Evolutionary conservation across 2,888 invertebrate species (phyloP).

Genomic region (Aleiodes alternator): DNA sequence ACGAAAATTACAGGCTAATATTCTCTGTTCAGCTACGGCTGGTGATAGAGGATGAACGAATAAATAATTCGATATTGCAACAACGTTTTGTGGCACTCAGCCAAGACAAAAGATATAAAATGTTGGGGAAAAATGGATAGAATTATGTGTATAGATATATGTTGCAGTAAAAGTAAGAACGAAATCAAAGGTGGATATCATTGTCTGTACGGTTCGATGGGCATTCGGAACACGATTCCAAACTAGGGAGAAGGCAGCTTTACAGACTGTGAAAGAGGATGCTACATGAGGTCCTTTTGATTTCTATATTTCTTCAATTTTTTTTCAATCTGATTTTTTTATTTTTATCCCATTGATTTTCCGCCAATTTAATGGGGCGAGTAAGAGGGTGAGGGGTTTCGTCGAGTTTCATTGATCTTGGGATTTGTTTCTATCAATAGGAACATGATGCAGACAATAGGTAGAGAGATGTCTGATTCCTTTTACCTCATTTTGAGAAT

Average conservation of each 20-base stretch:
- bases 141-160: neutral
- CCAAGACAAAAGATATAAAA: slow-evolving; percentile 39
- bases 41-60: neutral
- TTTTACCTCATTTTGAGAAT: neutral
- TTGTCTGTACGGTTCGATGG: slow-evolving; percentile 52
- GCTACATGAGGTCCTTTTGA: slow-evolving; percentile 10
- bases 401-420: neutral
- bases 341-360: neutral
- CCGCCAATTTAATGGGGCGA: neutral
- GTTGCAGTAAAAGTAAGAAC: slow-evolving; percentile 17
- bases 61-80: slow-evolving; percentile 27
- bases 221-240: slow-evolving; percentile 51
- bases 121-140: slow-evolving; percentile 3
- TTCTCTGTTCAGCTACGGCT: neutral
- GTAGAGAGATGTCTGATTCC: too few relatives aligned
- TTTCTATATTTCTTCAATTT: neutral
- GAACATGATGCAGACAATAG: too few relatives aligned
- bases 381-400: neutral
- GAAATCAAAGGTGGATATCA: slow-evolving; percentile 36
- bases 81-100: slow-evolving; percentile 15
- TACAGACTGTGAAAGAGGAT: slow-evolving; percentile 46
- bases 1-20: slow-evolving; percentile 2
- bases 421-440: too few relatives aligned
- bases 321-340: neutral
- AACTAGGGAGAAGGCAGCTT: slow-evolving; percentile 46